Percentiles rank a stretch among this genome's conserved stretches.
Evolutionary conservation across 35 echinoderm and acorn worm genomes (phyloP).

Genomic region (Ophiothrix spiculata): DNA sequence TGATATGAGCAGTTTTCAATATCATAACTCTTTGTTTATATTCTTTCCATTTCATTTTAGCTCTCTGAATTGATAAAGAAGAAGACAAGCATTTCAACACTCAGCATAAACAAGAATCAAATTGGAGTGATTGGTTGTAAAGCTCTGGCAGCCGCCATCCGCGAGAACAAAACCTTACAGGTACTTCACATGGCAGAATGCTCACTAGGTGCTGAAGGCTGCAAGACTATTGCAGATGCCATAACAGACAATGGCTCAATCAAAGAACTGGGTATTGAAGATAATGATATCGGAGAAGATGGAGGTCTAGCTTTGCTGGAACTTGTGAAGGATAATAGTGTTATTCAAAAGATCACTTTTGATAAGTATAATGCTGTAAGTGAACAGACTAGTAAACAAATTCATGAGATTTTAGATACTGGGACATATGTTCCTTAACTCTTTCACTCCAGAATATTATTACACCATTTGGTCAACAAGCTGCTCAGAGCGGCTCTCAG

Average conservation of each 20-base stretch:
- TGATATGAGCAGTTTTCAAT: background rate
- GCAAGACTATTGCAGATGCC: constrained; percentile 57
- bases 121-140: constrained; percentile 48
- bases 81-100: constrained; percentile 39
- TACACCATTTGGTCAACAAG: too few relatives aligned
- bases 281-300: constrained; percentile 56
- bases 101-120: constrained; percentile 72
- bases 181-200: constrained; percentile 60
- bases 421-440: constrained; percentile 31
- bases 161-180: constrained; percentile 41
- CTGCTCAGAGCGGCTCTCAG: too few relatives aligned
- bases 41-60: background rate
- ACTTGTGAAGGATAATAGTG: constrained; percentile 68
- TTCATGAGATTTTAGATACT: constrained; percentile 66
- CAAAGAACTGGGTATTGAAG: constrained; percentile 69
- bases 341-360: constrained; percentile 47
- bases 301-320: constrained; percentile 54
- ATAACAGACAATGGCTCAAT: constrained; percentile 44
- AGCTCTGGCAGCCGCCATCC: constrained; percentile 52
- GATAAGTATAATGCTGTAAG: constrained; percentile 57
- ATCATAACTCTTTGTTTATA: background rate
- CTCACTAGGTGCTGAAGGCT: constrained; percentile 48
- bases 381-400: constrained; percentile 35
- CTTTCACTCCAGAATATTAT: background rate
- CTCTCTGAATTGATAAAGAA: constrained; percentile 54